A percentile compares a stretch with the other conserved stretches of the same genome.
Evolutionary conservation across 2,888 invertebrate genomes (phyloP).

Genomic region (Andrena hattorfiana): DNA sequence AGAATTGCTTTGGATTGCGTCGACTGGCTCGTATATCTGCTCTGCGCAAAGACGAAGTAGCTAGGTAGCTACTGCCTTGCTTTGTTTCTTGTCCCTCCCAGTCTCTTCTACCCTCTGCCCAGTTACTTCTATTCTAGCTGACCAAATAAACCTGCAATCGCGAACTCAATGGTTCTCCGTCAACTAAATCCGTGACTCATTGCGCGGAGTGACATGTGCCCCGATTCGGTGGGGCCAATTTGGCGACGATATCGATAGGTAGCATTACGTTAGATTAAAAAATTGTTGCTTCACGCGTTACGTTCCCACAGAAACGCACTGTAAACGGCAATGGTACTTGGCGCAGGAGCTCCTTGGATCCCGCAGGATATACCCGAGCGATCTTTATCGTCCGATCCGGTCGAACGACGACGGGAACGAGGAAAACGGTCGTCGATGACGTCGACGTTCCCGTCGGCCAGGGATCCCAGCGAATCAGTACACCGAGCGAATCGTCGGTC

Average conservation of each 20-base stretch:
- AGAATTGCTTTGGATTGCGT: not conserved
- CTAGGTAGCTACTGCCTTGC: too few relatives aligned
- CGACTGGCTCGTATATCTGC: not conserved
- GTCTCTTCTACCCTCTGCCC: too few relatives aligned
- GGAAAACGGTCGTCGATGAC: slow-evolving; percentile 9
- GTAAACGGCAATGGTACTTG: not conserved
- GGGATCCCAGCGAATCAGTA: slow-evolving; percentile 36
- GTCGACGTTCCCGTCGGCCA: not conserved
- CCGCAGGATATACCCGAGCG: not conserved
- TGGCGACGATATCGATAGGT: not conserved
- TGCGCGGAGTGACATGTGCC: not conserved
- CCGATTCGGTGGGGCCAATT: slow-evolving; percentile 14
- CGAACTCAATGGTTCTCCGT: too few relatives aligned
- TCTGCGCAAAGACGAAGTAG: too few relatives aligned
- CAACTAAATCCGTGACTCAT: too few relatives aligned
- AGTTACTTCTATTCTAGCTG: too few relatives aligned
- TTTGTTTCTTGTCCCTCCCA: too few relatives aligned
- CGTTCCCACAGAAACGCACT: not conserved
- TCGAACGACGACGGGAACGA: not conserved
- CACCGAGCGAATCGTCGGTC: slow-evolving; percentile 21
- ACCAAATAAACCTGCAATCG: too few relatives aligned
- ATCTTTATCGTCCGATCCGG: not conserved
- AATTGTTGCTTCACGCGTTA: not conserved
- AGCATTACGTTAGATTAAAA: not conserved
- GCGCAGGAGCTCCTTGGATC: not conserved